A percentile compares a stretch with the other conserved stretches of the same genome.
Conservation (phyloP, 2,797 vertebrate genomes). For the Erethizon dorsatum region DNA sequence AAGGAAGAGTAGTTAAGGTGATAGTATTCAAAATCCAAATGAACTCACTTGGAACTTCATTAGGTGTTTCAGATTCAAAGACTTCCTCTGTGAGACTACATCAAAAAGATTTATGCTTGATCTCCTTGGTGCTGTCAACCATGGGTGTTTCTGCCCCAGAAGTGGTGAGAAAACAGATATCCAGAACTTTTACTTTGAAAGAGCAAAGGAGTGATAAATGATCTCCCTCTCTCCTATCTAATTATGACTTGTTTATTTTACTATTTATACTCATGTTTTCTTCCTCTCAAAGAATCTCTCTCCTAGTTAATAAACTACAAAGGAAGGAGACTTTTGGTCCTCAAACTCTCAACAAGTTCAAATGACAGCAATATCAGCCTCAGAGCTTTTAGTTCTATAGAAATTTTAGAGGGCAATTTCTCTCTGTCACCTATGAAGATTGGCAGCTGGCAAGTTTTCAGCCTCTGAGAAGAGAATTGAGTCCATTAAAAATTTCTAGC, state of each 20-base stretch:
- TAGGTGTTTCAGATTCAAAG: conserved; percentile 12
- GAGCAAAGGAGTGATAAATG: background rate
- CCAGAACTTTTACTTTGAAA: background rate
- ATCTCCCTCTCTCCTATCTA: background rate
- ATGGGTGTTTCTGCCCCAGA: background rate
- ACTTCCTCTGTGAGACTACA: background rate
- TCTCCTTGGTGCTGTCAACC: background rate
- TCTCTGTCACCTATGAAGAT: background rate
- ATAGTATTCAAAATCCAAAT: conserved; percentile 16
- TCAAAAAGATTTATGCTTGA: background rate
- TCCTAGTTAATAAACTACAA: background rate
- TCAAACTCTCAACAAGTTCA: background rate
- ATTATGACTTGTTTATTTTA: conserved; percentile 5
- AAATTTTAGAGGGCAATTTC: background rate
- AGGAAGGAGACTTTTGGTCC: background rate
- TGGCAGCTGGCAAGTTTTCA: background rate
- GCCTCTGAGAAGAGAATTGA: background rate
- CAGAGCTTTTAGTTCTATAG: background rate
- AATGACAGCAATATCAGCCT: background rate
- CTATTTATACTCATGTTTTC: background rate
- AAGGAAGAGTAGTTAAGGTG: background rate
- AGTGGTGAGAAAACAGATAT: background rate
- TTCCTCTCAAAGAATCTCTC: background rate
- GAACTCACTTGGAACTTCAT: conserved; percentile 25
- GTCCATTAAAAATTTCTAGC: conserved; percentile 57